These are phyloP conservation scores for Drosophila sechellia DNA, from an alignment of 1,140 invertebrate genomes.

Conservation along the genomic window DNA sequence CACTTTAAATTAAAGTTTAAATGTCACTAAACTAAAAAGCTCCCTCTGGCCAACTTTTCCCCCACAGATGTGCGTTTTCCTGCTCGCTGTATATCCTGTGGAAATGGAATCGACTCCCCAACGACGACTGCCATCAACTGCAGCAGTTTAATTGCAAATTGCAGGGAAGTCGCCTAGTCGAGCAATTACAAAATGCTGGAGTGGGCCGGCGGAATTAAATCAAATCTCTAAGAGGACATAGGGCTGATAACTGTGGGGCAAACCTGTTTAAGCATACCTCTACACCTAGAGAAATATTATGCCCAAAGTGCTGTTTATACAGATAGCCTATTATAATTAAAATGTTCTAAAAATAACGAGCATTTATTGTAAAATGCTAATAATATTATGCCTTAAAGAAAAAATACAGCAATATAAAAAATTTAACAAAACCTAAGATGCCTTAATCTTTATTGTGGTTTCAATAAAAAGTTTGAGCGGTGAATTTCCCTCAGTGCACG, in stretches of 20 bases:
- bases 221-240: neutral
- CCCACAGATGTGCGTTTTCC: conserved; percentile 1
- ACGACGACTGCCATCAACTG: conserved; percentile 19
- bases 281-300: neutral
- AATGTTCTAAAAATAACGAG: neutral
- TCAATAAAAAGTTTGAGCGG: neutral
- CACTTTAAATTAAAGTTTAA: neutral
- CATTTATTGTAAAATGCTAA: neutral
- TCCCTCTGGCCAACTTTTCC: neutral
- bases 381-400: neutral
- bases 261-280: neutral
- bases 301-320: neutral
- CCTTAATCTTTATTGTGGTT: neutral
- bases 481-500: neutral
- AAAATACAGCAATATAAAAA: neutral
- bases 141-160: conserved; percentile 42
- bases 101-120: conserved; percentile 9
- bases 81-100: no score
- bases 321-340: neutral
- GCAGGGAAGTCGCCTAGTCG: conserved; percentile 11
- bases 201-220: conserved; percentile 13
- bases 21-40: conserved; percentile 10
- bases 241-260: neutral
- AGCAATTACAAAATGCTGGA: conserved; percentile 15
- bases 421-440: neutral